Evolutionary conservation across 2,888 invertebrate species (phyloP), one percentile per base, ranked within the genome.

Genomic region (Galeopsomyia nigrocyanea): DNA sequence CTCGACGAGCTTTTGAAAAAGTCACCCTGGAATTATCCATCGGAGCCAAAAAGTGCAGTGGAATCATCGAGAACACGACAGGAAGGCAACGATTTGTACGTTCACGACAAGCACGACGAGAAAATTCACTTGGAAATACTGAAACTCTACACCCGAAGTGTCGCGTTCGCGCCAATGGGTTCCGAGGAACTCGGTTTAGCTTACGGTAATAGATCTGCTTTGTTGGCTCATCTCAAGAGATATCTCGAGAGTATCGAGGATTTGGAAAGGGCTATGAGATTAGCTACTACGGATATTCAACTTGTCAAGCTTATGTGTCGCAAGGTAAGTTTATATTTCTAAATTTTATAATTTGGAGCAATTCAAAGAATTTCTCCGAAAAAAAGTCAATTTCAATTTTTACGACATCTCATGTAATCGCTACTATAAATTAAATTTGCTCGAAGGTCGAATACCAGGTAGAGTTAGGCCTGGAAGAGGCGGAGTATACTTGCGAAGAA

Each of bases 361-460:
- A 10, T 10, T 39, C 10, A 10, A 39, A 31, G 31, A 3, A n/a
- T 31, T 31, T 31, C 31, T 31, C 3, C 3, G 31, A 31, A 31
- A 7, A 39, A 39, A 39, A 39, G 39, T 39, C 5, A 39, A 39
- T 31, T 31, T 31, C 31, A 31, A 31, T 31, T 31, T 31, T 31
- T 31, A 31, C 31, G 31, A 31, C 7, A n/a, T n/a, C n/a, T n/a
- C 26, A 26, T 26, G 3, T 26, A 5, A 26, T 26, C 5, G 26
- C 13, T 10, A 10, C 10, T 39, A 5, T 1, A 5, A 13, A 39
- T 39, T 39, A 9, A 39, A 39, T 39, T 7, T 39, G 7, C 5
- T 22, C 1, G 13, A 49, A 75, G 72, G 70, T 75, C 2, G 72
- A 75, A 17, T 75, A 69, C 16, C 63, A 75, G 58, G 72, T 47